Evolutionary conservation across 2,113 vertebrate genomes (phyloP).

Genomic region (Isurus oxyrinchus): DNA sequence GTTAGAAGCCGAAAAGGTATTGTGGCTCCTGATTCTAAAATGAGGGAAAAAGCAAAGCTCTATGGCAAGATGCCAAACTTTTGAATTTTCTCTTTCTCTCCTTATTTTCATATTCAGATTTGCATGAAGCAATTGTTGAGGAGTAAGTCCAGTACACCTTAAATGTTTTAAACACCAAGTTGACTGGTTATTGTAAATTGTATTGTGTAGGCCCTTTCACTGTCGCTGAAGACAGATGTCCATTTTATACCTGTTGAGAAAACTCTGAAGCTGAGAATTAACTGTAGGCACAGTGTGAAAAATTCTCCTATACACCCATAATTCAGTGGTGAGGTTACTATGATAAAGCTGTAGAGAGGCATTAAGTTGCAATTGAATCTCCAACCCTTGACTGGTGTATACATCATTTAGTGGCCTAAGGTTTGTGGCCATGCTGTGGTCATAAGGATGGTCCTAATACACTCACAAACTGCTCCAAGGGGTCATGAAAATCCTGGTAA

Average conservation of each 20-base stretch:
- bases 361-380: not conserved
- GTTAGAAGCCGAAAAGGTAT: not conserved
- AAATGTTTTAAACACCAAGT: not conserved
- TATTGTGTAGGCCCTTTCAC: not conserved
- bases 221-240: not conserved
- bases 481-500: not conserved
- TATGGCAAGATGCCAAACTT: not conserved
- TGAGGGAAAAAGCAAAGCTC: not conserved
- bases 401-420: not conserved
- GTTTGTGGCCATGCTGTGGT: not conserved
- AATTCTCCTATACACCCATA: not conserved
- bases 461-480: not conserved
- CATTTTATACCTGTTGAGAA: not conserved
- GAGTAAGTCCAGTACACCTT: not conserved
- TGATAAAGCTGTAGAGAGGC: not conserved
- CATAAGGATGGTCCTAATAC: not conserved
- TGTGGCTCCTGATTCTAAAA: not conserved
- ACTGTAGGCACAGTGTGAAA: not conserved
- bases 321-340: not conserved
- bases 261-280: not conserved
- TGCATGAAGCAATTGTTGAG: not conserved
- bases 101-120: not conserved
- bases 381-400: too few relatives aligned
- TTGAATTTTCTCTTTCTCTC: not conserved
- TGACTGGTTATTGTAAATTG: not conserved